phyloP scores from a whole-genome alignment of 2,888 invertebrate genomes.

The Metopia argyrocephala region DNA sequence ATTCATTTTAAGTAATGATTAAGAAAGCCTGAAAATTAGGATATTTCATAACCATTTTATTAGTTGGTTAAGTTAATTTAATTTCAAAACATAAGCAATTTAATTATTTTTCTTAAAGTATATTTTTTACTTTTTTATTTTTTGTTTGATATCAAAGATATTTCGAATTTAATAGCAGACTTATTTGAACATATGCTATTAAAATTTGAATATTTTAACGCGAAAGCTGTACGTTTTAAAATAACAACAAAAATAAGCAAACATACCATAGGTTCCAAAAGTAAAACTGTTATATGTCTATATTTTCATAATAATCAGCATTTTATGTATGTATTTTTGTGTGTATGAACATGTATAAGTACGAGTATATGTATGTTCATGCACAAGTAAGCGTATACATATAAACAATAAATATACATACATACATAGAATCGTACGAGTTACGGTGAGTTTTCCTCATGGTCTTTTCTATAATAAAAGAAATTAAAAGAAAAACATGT shows the following conservation, averaged over 20 bases:
- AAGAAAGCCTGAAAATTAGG: too few species aligned
- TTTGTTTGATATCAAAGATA: neutral
- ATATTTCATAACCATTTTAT: too few species aligned
- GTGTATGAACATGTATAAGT: neutral
- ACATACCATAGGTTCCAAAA: neutral
- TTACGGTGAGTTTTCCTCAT: neutral
- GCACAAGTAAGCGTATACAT: neutral
- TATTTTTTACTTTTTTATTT: too few species aligned
- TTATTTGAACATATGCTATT: constrained; percentile 18
- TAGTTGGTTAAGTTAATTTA: too few species aligned
- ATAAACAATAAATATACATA: neutral
- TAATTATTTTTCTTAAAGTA: too few species aligned
- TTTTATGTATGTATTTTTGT: neutral
- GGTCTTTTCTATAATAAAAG: neutral
- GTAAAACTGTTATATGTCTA: neutral
- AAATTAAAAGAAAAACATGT: neutral
- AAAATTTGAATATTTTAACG: neutral
- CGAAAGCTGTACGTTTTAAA: constrained; percentile 1
- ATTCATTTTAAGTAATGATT: too few species aligned
- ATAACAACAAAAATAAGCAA: neutral
- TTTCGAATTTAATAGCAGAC: neutral
- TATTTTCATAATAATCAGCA: neutral
- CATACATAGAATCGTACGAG: neutral
- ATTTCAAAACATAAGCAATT: too few species aligned
- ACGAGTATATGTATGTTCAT: constrained; percentile 1